These are phyloP conservation scores for Eurytoma adleriae DNA, from an alignment of 2,888 invertebrate genomes.

Conservation along the genomic window DNA sequence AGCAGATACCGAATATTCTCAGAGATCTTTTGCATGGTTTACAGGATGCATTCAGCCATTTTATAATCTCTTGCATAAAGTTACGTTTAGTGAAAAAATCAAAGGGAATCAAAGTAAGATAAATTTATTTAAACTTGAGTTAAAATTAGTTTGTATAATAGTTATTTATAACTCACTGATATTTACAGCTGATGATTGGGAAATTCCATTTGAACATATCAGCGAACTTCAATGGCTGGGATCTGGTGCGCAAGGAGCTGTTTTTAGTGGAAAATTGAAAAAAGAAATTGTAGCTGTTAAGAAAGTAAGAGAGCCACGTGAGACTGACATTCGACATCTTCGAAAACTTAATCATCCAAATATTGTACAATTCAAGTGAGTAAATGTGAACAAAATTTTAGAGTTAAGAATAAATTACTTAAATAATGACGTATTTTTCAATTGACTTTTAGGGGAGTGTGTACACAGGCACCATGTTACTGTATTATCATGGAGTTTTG, in stretches of 20 bases:
- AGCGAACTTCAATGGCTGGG: constrained; percentile 94
- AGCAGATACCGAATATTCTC: constrained; percentile 73
- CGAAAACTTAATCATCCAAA: constrained; percentile 96
- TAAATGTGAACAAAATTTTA: constrained; percentile 15
- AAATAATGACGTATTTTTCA: neutral
- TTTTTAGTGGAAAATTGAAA: constrained; percentile 90
- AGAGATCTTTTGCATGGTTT: constrained; percentile 84
- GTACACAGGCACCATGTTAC: constrained; percentile 93
- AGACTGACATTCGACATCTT: constrained; percentile 95
- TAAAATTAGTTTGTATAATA: neutral
- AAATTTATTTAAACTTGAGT: too few species aligned
- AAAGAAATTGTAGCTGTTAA: constrained; percentile 96
- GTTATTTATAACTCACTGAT: constrained; percentile 12
- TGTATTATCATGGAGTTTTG: constrained; percentile 99
- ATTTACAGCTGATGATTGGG: constrained; percentile 88
- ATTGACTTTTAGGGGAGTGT: constrained; percentile 85
- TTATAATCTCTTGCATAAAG: constrained; percentile 87
- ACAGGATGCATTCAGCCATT: constrained; percentile 93
- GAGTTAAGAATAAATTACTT: neutral
- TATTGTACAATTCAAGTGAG: constrained; percentile 89
- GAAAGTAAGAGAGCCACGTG: constrained; percentile 93
- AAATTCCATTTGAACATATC: constrained; percentile 94
- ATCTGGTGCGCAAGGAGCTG: constrained; percentile 97
- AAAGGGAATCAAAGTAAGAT: constrained; percentile 80
- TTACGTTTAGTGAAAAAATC: constrained; percentile 82